phyloP scores from a whole-genome alignment of 2,113 vertebrate species.

The Corynorhinus townsendii region DNA sequence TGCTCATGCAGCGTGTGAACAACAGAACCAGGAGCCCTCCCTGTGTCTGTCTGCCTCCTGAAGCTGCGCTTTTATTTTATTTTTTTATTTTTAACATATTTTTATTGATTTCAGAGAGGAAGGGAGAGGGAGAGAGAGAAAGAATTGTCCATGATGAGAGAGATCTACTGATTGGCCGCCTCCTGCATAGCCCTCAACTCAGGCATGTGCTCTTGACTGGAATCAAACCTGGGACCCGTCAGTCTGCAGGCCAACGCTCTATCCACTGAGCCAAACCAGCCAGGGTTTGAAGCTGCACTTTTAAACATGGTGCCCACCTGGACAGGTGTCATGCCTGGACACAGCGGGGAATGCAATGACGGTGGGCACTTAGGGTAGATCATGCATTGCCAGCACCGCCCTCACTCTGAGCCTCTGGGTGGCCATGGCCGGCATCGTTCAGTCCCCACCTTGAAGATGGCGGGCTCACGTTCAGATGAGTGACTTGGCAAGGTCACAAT shows the following conservation, averaged over 20 bases:
- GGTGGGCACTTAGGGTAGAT: accelerated
- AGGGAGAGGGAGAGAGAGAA: no score
- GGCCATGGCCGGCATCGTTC: accelerated
- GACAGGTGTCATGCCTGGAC: accelerated
- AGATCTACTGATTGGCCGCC: no score
- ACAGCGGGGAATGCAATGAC: accelerated
- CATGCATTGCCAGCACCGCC: accelerated
- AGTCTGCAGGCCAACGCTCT: no score
- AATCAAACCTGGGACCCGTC: no score
- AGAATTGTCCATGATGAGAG: no score
- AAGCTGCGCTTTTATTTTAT: background rate
- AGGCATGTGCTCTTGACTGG: no score
- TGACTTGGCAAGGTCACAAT: background rate
- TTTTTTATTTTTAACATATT: no score
- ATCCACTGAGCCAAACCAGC: no score
- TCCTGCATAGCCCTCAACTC: no score
- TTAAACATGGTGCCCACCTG: accelerated
- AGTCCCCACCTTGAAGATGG: background rate
- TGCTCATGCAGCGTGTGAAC: background rate
- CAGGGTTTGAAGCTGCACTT: background rate
- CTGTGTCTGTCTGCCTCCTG: background rate
- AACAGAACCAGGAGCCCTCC: background rate
- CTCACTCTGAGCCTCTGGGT: background rate
- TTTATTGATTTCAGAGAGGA: no score
- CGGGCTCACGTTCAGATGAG: accelerated